phyloP scores from a whole-genome alignment of 2,113 vertebrate genomes.

The Rallus limicola region DNA sequence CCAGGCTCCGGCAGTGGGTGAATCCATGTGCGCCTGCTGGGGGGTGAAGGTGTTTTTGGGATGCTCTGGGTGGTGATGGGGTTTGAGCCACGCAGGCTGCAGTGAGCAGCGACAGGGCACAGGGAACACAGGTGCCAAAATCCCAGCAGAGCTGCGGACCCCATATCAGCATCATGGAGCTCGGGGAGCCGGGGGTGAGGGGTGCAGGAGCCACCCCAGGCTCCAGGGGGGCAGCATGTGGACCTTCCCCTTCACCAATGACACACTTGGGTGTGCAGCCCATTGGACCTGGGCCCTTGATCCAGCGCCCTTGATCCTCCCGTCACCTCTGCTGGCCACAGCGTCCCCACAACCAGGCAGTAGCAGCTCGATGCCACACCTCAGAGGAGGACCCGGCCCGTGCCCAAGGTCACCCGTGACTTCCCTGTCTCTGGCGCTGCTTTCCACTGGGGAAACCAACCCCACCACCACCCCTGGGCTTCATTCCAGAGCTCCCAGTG shows the following conservation, averaged over 20 bases:
- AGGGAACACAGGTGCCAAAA: background rate
- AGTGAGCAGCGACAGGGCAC: rapidly evolving
- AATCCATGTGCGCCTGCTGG: background rate
- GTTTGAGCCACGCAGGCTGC: background rate
- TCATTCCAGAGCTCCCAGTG: background rate
- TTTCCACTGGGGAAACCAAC: background rate
- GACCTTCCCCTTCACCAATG: background rate
- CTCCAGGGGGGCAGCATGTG: background rate
- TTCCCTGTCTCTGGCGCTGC: background rate
- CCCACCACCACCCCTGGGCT: background rate
- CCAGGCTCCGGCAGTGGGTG: background rate
- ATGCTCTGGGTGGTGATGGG: too few species aligned
- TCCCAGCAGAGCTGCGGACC: background rate
- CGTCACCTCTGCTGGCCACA: background rate
- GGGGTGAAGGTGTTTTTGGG: background rate
- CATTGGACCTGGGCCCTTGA: background rate
- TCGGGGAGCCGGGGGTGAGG: background rate
- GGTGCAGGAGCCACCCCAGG: background rate
- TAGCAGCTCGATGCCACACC: background rate
- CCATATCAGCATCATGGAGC: background rate
- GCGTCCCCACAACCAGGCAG: background rate
- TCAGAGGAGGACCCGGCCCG: too few species aligned
- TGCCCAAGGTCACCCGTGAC: background rate
- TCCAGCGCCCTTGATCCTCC: background rate
- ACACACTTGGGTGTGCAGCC: background rate